Conservation (phyloP, 2,113 vertebrate genomes). For the Callipepla squamata region DNA sequence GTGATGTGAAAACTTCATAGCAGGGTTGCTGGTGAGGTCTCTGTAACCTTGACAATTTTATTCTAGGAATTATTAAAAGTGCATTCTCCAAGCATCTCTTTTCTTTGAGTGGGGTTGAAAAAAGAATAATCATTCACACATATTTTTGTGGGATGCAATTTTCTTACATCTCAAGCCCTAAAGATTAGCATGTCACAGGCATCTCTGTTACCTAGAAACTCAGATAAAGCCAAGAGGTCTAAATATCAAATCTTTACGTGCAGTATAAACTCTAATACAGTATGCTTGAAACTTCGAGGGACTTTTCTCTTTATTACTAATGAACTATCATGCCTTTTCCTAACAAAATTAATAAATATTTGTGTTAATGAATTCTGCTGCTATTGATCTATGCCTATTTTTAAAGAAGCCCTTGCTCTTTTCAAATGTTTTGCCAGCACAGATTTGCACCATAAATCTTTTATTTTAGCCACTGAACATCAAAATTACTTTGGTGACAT, state of each 20-base stretch:
- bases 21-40: neutral
- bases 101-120: neutral
- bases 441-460: neutral
- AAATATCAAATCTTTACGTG: conserved; percentile 28
- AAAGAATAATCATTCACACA: neutral
- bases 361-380: neutral
- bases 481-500: conserved; percentile 37
- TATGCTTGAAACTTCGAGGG: neutral
- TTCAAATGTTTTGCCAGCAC: neutral
- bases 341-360: neutral
- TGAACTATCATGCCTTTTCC: neutral
- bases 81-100: neutral
- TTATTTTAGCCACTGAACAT: neutral
- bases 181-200: conserved; percentile 41
- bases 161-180: conserved; percentile 19
- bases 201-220: conserved; percentile 59
- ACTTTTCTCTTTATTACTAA: neutral
- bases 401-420: neutral
- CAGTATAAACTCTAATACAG: neutral
- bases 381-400: neutral
- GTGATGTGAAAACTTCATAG: neutral
- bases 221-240: neutral
- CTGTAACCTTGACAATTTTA: neutral
- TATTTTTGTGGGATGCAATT: conserved; percentile 20
- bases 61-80: neutral